Evolutionary conservation across 1,140 invertebrate genomes (phyloP).

Genomic region (Drosophila nebulosa): DNA sequence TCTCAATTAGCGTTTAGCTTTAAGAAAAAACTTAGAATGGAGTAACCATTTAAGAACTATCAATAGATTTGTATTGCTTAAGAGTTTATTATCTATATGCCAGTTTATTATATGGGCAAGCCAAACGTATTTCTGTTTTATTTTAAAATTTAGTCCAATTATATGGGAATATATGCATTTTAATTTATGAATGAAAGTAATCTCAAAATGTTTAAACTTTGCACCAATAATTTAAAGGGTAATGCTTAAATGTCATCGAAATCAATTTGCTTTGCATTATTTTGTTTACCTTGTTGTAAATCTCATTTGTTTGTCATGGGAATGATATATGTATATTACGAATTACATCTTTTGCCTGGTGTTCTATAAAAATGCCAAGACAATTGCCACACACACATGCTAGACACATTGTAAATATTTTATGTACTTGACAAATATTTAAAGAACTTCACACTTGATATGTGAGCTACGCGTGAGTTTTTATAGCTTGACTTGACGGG

Average conservation of each 20-base stretch:
- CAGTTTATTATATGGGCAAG: no score
- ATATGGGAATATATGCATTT: no score
- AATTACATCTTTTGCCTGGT: constrained; percentile 7
- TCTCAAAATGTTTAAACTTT: no score
- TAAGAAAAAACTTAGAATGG: no score
- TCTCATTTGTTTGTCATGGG: background rate
- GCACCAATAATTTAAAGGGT: background rate
- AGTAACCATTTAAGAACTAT: no score
- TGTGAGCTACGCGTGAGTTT: constrained; percentile 50
- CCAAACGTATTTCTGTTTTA: no score
- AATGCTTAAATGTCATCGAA: background rate
- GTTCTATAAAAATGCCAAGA: constrained; percentile 27
- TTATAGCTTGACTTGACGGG: constrained; percentile 45
- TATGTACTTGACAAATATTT: constrained; percentile 69
- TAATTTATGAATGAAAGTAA: no score
- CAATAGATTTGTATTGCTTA: no score
- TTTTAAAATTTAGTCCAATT: no score
- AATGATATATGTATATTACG: background rate
- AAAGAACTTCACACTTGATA: constrained; percentile 74
- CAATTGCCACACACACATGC: constrained; percentile 66
- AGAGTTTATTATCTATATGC: no score
- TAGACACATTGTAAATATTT: constrained; percentile 67
- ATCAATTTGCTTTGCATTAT: background rate
- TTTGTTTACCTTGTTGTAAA: background rate
- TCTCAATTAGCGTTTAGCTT: no score